Evolutionary conservation across 2,888 invertebrate species (phyloP).

Genomic region (Ophioninae sp.): DNA sequence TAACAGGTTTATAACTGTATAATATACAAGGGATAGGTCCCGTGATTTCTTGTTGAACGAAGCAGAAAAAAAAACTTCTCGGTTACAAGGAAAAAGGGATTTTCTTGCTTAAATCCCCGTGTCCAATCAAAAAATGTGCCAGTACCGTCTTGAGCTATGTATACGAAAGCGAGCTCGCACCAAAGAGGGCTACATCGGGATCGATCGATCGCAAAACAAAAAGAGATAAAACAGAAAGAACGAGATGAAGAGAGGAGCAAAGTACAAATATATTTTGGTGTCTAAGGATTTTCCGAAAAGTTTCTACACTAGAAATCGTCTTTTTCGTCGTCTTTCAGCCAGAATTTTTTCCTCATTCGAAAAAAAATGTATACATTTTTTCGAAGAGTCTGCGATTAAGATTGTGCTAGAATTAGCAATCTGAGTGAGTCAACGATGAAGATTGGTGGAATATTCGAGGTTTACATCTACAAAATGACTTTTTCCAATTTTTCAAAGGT

Average conservation of each 20-base stretch:
- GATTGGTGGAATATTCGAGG: no score
- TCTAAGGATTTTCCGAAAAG: conserved; percentile 24
- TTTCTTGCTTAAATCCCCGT: conserved; percentile 68
- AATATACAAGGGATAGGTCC: conserved; percentile 3
- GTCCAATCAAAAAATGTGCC: conserved; percentile 67
- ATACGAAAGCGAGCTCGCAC: conserved; percentile 69
- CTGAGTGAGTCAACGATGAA: neutral
- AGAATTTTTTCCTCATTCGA: conserved; percentile 12
- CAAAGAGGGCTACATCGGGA: conserved; percentile 70
- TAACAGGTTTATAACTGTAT: neutral
- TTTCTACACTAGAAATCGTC: conserved; percentile 3
- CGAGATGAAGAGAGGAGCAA: neutral
- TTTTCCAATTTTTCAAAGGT: no score
- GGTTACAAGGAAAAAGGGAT: conserved; percentile 67
- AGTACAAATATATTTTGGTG: neutral
- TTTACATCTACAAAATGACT: no score
- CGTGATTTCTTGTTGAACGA: conserved; percentile 19
- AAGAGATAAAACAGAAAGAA: neutral
- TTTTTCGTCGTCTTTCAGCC: neutral
- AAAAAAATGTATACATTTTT: neutral
- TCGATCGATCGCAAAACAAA: conserved; percentile 66
- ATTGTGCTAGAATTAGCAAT: neutral
- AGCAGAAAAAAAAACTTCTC: conserved; percentile 68
- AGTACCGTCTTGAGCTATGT: conserved; percentile 43
- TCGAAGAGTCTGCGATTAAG: neutral